phyloP scores from a whole-genome alignment of 2,797 vertebrate species.

The Amazona finschi region DNA sequence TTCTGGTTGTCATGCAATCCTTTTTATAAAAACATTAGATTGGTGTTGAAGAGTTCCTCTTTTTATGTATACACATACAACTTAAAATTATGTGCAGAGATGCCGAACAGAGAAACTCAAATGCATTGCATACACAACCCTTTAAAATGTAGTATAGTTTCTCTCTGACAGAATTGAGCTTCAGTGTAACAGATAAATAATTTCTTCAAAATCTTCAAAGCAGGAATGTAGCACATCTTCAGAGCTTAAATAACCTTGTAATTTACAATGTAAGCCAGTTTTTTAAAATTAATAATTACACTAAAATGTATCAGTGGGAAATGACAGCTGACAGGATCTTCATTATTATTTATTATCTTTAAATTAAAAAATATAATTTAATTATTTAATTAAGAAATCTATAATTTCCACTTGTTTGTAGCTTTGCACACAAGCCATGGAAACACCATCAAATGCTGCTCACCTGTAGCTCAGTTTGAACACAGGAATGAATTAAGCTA shows the following conservation, averaged over 20 bases:
- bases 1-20: not conserved
- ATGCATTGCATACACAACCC: constrained; percentile 21
- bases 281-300: constrained; percentile 50
- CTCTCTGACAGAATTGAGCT: constrained; percentile 25
- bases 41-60: not conserved
- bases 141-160: constrained; percentile 35
- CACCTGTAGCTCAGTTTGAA: not conserved
- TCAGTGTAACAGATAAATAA: constrained; percentile 39
- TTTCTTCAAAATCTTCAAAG: constrained; percentile 52
- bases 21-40: not conserved
- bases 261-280: constrained; percentile 41
- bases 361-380: not conserved
- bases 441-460: not conserved
- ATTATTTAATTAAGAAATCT: not conserved
- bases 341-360: constrained; percentile 1
- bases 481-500: not conserved
- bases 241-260: constrained; percentile 60
- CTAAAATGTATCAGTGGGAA: constrained; percentile 42
- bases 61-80: not conserved
- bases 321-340: constrained; percentile 44
- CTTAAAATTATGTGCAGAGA: constrained; percentile 38
- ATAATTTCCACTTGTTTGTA: constrained; percentile 33
- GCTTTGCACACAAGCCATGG: not conserved
- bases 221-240: constrained; percentile 29
- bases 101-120: constrained; percentile 45